Evolutionary conservation across 2,797 vertebrate genomes (phyloP), one percentile per base, ranked within the genome.

Genomic region (Enteromius unitaeniatus): DNA sequence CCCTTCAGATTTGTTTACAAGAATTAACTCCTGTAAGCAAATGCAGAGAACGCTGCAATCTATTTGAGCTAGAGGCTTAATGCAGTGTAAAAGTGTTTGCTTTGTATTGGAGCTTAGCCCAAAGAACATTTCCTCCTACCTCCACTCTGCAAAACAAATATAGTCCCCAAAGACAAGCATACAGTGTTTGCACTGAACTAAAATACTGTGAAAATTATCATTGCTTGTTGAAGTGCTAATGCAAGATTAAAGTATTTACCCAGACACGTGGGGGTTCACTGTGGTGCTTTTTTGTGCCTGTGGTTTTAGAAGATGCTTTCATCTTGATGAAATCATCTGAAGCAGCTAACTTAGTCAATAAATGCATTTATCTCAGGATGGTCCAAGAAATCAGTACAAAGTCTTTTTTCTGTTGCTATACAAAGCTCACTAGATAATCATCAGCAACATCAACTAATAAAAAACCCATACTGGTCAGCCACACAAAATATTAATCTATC

Each of bases 191-290:
- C 88, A 15, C 89, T 84, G 85, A 88, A 82, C 87, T 87, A 65
- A 86, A 90, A 89, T 90, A 65, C 53, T 86, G 58, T 81, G 87
- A 83, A 89, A 88, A 90, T 87, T 68, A 84, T 79, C 83, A 78
- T 86, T 42, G 90, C 88, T 91, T 90, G 91, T 87, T 88, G 74
- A 80, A 89, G 87, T 89, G 91, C 90, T 95, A 93, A 94, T 90
- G 83, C 78, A 13, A 92, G 91, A 94, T 95, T 95, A 93, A 92
- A 92, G 90, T 94, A 93, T 95, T 94, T 93, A 93, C 92, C 81
- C 82, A 91, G 89, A 93, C 91, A 90, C 91, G 88, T 14, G 91
- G 89, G 92, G 40, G 91, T 92, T 89, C 90, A 88, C 90, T 74
- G 86, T 87, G 86, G 88, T 45, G 79, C 86, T 84, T 89, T 51